These are phyloP conservation scores for Troides oblongomaculatus DNA, from an alignment of 2,888 invertebrate species.

Conservation along the genomic window DNA sequence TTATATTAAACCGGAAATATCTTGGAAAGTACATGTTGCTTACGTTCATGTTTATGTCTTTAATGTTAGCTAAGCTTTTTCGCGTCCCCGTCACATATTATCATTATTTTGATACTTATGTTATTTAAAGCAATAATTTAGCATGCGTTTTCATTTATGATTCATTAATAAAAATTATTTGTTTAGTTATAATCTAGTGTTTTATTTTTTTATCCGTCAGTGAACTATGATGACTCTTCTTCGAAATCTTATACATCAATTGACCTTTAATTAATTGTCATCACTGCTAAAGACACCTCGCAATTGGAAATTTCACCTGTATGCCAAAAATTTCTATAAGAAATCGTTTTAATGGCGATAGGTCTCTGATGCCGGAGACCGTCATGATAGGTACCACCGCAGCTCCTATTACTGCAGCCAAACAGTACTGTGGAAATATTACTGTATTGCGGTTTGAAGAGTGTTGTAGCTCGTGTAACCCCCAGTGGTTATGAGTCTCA, in stretches of 20 bases:
- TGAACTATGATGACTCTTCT: neutral
- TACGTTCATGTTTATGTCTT: neutral
- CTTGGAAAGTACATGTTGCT: neutral
- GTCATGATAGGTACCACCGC: too few species aligned
- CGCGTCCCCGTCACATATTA: conserved; percentile 20
- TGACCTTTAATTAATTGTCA: too few species aligned
- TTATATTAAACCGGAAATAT: neutral
- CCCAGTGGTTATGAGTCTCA: too few species aligned
- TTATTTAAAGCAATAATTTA: conserved; percentile 17
- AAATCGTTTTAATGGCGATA: too few species aligned
- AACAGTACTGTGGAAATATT: too few species aligned
- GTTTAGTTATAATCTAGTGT: conserved; percentile 10
- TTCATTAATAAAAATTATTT: conserved; percentile 17
- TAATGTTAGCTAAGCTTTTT: neutral
- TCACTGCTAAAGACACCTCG: too few species aligned
- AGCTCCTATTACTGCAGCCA: too few species aligned
- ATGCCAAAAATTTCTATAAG: too few species aligned
- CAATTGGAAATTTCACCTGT: too few species aligned
- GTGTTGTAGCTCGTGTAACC: too few species aligned
- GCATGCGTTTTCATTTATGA: conserved; percentile 8
- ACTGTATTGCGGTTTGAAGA: too few species aligned
- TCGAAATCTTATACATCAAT: neutral
- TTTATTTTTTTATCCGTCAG: conserved; percentile 4
- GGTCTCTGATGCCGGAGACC: too few species aligned
- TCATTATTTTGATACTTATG: conserved; percentile 7